Evolutionary conservation across 2,113 vertebrate species (phyloP), one percentile per base, ranked within the genome.

Genomic region (Antidorcas marsupialis): DNA sequence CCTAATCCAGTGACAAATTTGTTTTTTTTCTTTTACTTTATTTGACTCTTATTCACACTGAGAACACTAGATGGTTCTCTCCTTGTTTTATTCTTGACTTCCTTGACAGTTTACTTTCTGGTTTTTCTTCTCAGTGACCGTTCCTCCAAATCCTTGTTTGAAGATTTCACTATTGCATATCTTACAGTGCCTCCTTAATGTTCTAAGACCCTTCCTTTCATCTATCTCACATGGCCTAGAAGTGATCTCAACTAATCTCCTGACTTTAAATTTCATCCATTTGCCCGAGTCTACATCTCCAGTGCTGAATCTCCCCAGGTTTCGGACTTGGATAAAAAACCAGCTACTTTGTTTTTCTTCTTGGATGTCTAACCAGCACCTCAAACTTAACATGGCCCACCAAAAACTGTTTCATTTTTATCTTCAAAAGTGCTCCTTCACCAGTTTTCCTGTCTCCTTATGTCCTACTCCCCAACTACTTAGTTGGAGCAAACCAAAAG

Each of bases 21-120:
- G 15, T 79, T 74, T 33, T 71, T 92, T 50, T 89, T 43, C 23
- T 76, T 89, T 53, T 5, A 82, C 5, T 93, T 78, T 67, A 33
- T 36, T 60, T 92, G 62, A 81, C 47, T 84, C 27, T 89, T 27
- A 60, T 60, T 79, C 89, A 57, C 71, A 52, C 55, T 64, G 53
- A 86, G 59, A 92, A 92, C 14, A 81, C 36, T 39, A 39, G 11
- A 21, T 13, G 4, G 21, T 11, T 81, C 52, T 53, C 52, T 92
- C 64, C 60, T 62, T 53, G 21, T 28, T 92, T 87, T 93, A 59
- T 84, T 67, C 60, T 92, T 95, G 78, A n/a, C 74, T 97, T 94
- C 50, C 83, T 78, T 89, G 21, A 86, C 27, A 43, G 30, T 53
- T 47, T 6, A 74, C 21, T 62, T 95, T 59, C 33, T 57, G 53